Base-by-base conservation (phyloP, 2,113 vertebrate genomes). In the Apteryx owenii region DNA sequence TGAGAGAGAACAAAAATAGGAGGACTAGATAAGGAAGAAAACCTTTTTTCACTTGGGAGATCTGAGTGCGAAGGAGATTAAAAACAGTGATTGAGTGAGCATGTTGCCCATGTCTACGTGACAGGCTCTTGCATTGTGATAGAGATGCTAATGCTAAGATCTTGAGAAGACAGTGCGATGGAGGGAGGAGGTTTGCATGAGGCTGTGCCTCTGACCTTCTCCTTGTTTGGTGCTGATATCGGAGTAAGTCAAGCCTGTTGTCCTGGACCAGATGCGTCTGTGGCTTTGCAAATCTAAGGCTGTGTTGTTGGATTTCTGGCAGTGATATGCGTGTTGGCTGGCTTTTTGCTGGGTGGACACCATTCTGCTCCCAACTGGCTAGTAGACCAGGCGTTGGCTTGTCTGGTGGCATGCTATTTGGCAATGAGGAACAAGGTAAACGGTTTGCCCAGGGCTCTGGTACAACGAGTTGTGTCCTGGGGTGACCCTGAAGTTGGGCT, bases 361-460 rank as follows among this genome's bases (percentile, higher is more conserved):
- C 78, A 20, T 91, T 95, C 28, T 95, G 29, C 77, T 97, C 50
- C 36, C 56, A 48, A 54, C 50, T 50, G 51, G 2, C 51, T 87
- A 40, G 21, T 40, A 46, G 29, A 42, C 58, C 70, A 88, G 9
- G 4, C 84, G 50, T 93, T 50, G 71, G 8, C 33, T 73, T 91
- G 53, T 60, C 7, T 29, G 23, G 22, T 44, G n/a, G 51, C 5
- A 3, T 19, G 22, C 53, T 93, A n/a, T 65, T 88, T 4, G 4
- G 21, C 1, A 2, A 1, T 33, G 46, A 76, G 83, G 36, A 83
- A 20, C 25, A 21, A 58, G 10, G 4, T 62, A 62, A 68, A 50
- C 9, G 4, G 26, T 88, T 88, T 8, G 2, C 33, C 68, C 91
- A 64, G 14, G 50, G 19, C 13, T 77, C 17, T 46, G 7, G 2